Evolutionary conservation across 1,140 invertebrate species (phyloP).

Genomic region (Pteromalus puparum): DNA sequence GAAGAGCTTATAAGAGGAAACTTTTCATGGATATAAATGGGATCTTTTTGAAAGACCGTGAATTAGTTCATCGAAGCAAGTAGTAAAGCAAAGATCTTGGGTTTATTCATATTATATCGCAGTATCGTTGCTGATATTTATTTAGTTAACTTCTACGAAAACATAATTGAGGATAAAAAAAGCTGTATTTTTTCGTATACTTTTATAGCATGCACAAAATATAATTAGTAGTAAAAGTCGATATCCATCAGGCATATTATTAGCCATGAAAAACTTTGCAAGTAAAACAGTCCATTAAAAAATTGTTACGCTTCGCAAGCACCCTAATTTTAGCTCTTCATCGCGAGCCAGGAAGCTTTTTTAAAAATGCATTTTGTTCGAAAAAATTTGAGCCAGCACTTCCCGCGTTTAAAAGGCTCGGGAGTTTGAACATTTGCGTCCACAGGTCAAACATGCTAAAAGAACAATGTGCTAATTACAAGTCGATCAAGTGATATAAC

Average conservation of each 20-base stretch:
- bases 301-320: background rate
- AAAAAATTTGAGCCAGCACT: background rate
- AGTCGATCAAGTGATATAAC: conserved; percentile 1
- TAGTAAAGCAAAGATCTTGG: background rate
- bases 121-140: background rate
- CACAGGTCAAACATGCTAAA: background rate
- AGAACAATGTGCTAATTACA: background rate
- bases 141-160: background rate
- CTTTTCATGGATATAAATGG: conserved; percentile 4
- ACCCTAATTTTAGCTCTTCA: too few species aligned
- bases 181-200: background rate
- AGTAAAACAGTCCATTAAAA: background rate
- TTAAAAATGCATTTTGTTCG: background rate
- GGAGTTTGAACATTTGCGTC: background rate
- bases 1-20: background rate
- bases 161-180: background rate
- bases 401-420: background rate
- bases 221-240: background rate
- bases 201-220: background rate
- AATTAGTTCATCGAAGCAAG: background rate
- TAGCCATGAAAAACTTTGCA: background rate
- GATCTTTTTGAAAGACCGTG: conserved; percentile 3
- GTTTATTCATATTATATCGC: background rate
- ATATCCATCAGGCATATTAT: background rate
- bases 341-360: too few species aligned